Evolutionary conservation across 1,140 invertebrate species (phyloP), one percentile per base, ranked within the genome.

Genomic region (Bathynomus jamesi): DNA sequence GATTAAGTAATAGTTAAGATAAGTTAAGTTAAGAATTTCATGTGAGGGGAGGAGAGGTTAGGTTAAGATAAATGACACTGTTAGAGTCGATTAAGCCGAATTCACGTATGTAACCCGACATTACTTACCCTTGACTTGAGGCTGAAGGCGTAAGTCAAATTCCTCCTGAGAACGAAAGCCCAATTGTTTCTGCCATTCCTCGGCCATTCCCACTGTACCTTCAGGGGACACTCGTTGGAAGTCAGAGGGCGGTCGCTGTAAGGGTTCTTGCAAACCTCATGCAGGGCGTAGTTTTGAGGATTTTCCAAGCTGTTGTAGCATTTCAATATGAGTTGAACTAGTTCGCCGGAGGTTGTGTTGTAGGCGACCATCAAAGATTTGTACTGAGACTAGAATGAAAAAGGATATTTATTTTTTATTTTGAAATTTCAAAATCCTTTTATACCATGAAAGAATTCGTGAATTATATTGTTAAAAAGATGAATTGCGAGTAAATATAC

Each of bases 281-380:
- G 72, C 11, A 77, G 66, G 13, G 72, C 68, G 46, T 63, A 77
- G 25, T 69, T 69, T 10, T 72, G 32, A 25, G 65, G 60, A 31
- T 75, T 72, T 24, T 74, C 70, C 0, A 64, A 65, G 13, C 71
- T 72, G 24, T 77, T 77, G 79, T 93, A 94, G 83, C 92, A 95
- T 75, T 90, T 90, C 21, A 95, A 84, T 53, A 96, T 82, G 76
- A 96, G 88, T 76, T 91, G 89, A 69, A 95, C 88, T 67, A 95
- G 83, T 83, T 96, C 93, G 80, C 94, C 91, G 3, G 91, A 90
- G n/a, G 91, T 93, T 25, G 93, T 96, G 78, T 88, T 85, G 75
- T 95, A 92, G 69, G 92, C 94, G 73, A 95, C 90, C 67, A 95
- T 85, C 70, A 96, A 83, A 78, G 91, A 93, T 82, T 96, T 95